Conservation (phyloP, 92 coral and sea anemone species). For the Palythoa grandis region DNA sequence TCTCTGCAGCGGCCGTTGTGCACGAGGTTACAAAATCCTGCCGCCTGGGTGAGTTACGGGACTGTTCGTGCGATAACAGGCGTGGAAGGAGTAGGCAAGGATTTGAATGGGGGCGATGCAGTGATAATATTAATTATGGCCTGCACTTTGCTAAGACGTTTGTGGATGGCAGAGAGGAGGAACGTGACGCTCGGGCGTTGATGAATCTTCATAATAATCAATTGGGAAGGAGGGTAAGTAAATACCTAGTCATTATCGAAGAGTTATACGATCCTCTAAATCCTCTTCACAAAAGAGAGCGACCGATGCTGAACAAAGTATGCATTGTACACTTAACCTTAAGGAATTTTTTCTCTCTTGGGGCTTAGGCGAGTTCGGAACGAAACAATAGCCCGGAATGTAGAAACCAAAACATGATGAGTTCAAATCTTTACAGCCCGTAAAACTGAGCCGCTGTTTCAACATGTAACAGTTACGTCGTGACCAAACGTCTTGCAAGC, state of each 20-base stretch:
- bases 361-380: not conserved
- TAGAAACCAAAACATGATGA: constrained; percentile 7
- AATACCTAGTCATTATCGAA: not conserved
- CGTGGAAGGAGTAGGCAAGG: constrained; percentile 82
- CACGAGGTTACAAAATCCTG: constrained; percentile 96
- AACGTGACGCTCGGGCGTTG: constrained; percentile 88
- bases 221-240: constrained; percentile 94
- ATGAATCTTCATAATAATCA: constrained; percentile 97
- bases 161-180: constrained; percentile 93
- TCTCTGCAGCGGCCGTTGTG: constrained; percentile 97
- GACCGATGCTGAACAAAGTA: constrained; percentile 7
- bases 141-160: constrained; percentile 87
- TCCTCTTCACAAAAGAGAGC: not conserved
- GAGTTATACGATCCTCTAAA: not conserved
- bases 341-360: constrained; percentile 25
- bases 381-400: constrained; percentile 9
- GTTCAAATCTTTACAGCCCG: no score
- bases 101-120: constrained; percentile 98
- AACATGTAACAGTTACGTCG: no score
- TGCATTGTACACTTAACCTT: constrained; percentile 16
- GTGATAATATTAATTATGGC: constrained; percentile 90
- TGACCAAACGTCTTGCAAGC: no score
- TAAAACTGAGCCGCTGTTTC: no score
- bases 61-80: constrained; percentile 82
- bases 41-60: constrained; percentile 90